These are phyloP conservation scores for Pseudomyrmex concolor DNA, from an alignment of 1,140 invertebrate genomes.

Conservation along the genomic window DNA sequence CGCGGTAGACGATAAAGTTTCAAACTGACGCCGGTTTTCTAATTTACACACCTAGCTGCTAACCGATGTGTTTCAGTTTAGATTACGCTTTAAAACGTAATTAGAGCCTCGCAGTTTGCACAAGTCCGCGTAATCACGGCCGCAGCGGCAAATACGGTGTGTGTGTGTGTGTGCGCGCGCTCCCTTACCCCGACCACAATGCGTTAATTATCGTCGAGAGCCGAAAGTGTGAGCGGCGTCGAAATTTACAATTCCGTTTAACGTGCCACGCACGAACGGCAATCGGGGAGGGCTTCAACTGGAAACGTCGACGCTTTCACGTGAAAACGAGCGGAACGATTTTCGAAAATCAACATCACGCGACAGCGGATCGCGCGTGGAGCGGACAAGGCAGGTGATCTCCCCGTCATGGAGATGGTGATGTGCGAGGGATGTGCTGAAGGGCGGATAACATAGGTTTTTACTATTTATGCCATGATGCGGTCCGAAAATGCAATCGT, in stretches of 20 bases:
- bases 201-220: slow-evolving; percentile 45
- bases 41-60: slow-evolving; percentile 65
- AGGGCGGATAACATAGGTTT: slow-evolving; percentile 58
- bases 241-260: slow-evolving; percentile 62
- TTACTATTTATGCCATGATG: slow-evolving; percentile 77
- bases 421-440: not conserved
- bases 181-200: slow-evolving; percentile 43
- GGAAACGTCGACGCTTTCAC: slow-evolving; percentile 44
- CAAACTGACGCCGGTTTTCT: slow-evolving; percentile 17
- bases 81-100: slow-evolving; percentile 71
- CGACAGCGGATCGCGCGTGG: slow-evolving; percentile 13
- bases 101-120: slow-evolving; percentile 69
- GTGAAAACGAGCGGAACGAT: slow-evolving; percentile 60
- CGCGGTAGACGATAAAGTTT: slow-evolving; percentile 5
- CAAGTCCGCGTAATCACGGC: slow-evolving; percentile 57
- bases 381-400: slow-evolving; percentile 26
- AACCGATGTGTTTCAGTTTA: slow-evolving; percentile 59
- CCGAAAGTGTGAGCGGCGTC: slow-evolving; percentile 55
- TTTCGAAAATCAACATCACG: slow-evolving; percentile 51
- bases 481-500: slow-evolving; percentile 81
- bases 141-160: slow-evolving; percentile 40
- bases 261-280: slow-evolving; percentile 46
- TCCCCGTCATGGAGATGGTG: slow-evolving; percentile 21
- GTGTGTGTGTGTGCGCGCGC: not conserved
- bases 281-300: not conserved